Conservation (phyloP, 2,113 vertebrate species). For the Rhinichthys klamathensis region DNA sequence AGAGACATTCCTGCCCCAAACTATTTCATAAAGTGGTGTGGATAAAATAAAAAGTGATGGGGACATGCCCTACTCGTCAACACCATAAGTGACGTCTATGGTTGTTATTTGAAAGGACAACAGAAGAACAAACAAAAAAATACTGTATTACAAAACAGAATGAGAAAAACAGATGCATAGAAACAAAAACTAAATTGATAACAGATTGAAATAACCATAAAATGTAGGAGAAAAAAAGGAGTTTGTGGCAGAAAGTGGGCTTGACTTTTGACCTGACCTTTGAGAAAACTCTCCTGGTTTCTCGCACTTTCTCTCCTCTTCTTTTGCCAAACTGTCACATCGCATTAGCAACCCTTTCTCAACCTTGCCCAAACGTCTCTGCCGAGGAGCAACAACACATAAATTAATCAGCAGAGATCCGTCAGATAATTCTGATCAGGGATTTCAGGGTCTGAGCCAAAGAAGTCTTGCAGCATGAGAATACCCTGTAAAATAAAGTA, state of each 20-base stretch:
- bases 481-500: slow-evolving; percentile 35
- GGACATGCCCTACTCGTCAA: background rate
- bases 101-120: background rate
- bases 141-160: background rate
- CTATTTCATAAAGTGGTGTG: slow-evolving; percentile 1
- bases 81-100: background rate
- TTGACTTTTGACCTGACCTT: slow-evolving; percentile 28
- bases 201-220: background rate
- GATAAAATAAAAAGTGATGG: background rate
- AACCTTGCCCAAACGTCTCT: slow-evolving; percentile 27
- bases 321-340: slow-evolving; percentile 35
- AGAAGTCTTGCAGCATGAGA: slow-evolving; percentile 18
- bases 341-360: slow-evolving; percentile 38
- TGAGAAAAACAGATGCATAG: background rate
- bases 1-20: background rate
- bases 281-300: slow-evolving; percentile 12
- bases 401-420: slow-evolving; percentile 52
- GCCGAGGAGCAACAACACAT: slow-evolving; percentile 39
- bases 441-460: slow-evolving; percentile 14
- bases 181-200: background rate
- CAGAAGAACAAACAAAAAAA: background rate
- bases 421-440: slow-evolving; percentile 36
- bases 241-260: background rate
- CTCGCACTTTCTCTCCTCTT: background rate
- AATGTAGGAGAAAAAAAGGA: background rate